Evolutionary conservation across 92 coral and sea anemone genomes (phyloP).

Genomic region (Virgularia gustaviana): DNA sequence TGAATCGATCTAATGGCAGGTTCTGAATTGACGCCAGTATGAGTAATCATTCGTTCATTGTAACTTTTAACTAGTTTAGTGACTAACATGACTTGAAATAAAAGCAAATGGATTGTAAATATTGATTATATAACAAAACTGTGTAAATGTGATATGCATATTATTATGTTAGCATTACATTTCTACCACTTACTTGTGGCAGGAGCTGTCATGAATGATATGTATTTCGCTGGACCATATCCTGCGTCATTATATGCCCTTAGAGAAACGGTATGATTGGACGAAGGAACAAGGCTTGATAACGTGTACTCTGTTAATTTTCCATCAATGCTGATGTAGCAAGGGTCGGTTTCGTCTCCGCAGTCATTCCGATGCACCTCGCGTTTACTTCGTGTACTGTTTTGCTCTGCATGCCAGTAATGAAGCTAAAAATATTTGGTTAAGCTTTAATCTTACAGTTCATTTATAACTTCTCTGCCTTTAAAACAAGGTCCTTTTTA

Average conservation of each 20-base stretch:
- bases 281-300: slow-evolving; percentile 43
- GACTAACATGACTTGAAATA: no score
- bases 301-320: slow-evolving; percentile 24
- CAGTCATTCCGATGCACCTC: neutral
- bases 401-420: slow-evolving; percentile 10
- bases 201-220: neutral
- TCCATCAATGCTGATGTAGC: neutral
- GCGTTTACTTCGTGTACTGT: slow-evolving; percentile 1
- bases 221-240: slow-evolving; percentile 50
- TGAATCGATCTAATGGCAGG: no score
- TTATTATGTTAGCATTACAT: no score
- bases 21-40: no score
- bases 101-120: no score
- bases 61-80: no score
- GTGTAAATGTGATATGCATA: no score
- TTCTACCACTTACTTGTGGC: neutral
- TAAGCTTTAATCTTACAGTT: no score
- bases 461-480: no score
- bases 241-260: slow-evolving; percentile 56
- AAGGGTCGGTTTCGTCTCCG: neutral
- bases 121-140: neutral
- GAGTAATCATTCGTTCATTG: no score
- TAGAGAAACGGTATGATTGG: slow-evolving; percentile 45
- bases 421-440: slow-evolving; percentile 1
- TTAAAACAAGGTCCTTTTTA: no score